Conservation (phyloP, 2,888 invertebrate genomes). For the Drosophila robusta region DNA sequence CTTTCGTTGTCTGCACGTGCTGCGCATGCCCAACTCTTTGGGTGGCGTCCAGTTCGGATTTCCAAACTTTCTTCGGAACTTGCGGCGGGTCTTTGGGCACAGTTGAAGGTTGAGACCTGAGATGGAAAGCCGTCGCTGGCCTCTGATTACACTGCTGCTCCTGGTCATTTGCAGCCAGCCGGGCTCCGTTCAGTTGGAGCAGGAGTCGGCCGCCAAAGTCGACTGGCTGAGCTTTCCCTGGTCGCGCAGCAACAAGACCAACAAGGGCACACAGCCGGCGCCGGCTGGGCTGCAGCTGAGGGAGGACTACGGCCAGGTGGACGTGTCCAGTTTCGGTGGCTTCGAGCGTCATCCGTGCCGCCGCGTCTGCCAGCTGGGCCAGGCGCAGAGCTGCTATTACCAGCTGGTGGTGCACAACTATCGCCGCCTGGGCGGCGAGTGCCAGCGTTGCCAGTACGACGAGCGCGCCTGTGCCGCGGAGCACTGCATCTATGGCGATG, state of each 20-base stretch:
- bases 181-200: not conserved
- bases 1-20: slow-evolving; percentile 60
- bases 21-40: slow-evolving; percentile 45
- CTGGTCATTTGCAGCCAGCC: slow-evolving; percentile 15
- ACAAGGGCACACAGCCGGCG: slow-evolving; percentile 20
- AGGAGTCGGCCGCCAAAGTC: slow-evolving; percentile 7
- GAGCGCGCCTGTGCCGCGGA: slow-evolving; percentile 72
- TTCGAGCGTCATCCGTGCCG: slow-evolving; percentile 81
- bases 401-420: slow-evolving; percentile 82
- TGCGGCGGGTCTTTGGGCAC: slow-evolving; percentile 31
- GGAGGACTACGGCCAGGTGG: slow-evolving; percentile 58
- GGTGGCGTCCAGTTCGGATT: slow-evolving; percentile 30
- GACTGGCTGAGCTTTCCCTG: slow-evolving; percentile 62
- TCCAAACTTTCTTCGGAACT: slow-evolving; percentile 68
- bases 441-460: slow-evolving; percentile 77
- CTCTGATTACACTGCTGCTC: not conserved
- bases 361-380: slow-evolving; percentile 78
- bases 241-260: slow-evolving; percentile 49
- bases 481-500: slow-evolving; percentile 81
- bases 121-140: slow-evolving; percentile 55
- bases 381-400: slow-evolving; percentile 78
- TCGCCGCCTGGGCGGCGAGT: slow-evolving; percentile 80
- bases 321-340: slow-evolving; percentile 56
- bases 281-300: slow-evolving; percentile 28
- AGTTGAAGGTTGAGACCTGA: slow-evolving; percentile 52